phyloP scores from a whole-genome alignment of 2,113 vertebrate genomes.

The Typhlomys cinereus region DNA sequence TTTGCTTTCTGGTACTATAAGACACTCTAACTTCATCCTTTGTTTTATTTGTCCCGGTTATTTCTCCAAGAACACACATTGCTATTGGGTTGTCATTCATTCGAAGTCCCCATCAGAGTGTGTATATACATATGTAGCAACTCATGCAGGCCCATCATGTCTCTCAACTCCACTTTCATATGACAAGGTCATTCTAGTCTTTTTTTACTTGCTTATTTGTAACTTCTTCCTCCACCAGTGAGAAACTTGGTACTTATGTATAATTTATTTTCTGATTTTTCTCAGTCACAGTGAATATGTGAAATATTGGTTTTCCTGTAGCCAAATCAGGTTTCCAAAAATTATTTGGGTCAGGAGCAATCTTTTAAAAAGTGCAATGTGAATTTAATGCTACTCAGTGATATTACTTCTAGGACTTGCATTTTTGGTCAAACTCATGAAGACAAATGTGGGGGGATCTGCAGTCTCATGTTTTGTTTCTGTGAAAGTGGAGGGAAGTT shows the following conservation, averaged over 20 bases:
- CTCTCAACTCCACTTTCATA: neutral
- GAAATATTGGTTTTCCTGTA: too few species aligned
- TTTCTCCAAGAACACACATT: neutral
- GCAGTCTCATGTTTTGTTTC: neutral
- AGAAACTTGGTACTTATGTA: too few species aligned
- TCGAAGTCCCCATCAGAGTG: neutral
- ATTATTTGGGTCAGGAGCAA: neutral
- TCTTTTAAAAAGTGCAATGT: neutral
- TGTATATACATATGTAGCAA: neutral
- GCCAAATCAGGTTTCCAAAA: neutral
- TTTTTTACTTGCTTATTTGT: too few species aligned
- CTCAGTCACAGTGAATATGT: too few species aligned
- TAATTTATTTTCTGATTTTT: too few species aligned
- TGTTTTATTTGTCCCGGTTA: neutral
- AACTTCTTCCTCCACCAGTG: too few species aligned
- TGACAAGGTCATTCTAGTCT: neutral
- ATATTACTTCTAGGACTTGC: neutral
- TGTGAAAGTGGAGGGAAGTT: neutral
- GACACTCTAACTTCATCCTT: neutral
- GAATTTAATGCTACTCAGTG: neutral
- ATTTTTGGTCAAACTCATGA: neutral
- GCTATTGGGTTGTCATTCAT: neutral
- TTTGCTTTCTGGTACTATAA: neutral
- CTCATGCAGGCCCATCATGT: neutral
- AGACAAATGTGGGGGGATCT: neutral